phyloP scores from a whole-genome alignment of 1,140 invertebrate genomes.

The Gyrodactylus salaris region DNA sequence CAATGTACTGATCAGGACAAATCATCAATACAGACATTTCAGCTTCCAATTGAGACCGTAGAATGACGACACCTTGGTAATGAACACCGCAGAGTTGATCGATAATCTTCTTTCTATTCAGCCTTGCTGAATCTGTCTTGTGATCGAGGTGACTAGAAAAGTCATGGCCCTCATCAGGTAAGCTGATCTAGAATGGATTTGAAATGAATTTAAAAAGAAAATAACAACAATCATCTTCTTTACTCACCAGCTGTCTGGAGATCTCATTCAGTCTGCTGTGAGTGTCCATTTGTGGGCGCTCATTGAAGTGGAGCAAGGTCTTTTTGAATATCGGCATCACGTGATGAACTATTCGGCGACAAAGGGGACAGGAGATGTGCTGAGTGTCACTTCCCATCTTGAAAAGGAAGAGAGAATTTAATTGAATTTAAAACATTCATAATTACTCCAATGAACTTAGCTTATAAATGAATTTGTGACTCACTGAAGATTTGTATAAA shows the following conservation, averaged over 20 bases:
- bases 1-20: neutral
- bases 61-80: neutral
- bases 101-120: neutral
- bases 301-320: no score
- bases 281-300: no score
- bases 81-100: neutral
- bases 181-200: no score
- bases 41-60: conserved; percentile 1
- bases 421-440: no score
- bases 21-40: neutral
- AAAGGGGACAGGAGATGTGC: conserved; percentile 1
- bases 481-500: neutral
- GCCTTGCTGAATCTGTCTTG: neutral
- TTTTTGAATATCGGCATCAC: neutral
- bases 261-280: no score
- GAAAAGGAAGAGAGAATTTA: neutral
- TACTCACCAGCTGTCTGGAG: no score
- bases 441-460: neutral
- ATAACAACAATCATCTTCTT: neutral
- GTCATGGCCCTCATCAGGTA: neutral
- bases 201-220: neutral
- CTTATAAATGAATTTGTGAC: neutral
- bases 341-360: conserved; percentile 1
- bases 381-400: neutral
- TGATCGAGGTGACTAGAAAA: neutral